phyloP scores from a whole-genome alignment of 2,797 vertebrate species.

The Lagorchestes hirsutus region DNA sequence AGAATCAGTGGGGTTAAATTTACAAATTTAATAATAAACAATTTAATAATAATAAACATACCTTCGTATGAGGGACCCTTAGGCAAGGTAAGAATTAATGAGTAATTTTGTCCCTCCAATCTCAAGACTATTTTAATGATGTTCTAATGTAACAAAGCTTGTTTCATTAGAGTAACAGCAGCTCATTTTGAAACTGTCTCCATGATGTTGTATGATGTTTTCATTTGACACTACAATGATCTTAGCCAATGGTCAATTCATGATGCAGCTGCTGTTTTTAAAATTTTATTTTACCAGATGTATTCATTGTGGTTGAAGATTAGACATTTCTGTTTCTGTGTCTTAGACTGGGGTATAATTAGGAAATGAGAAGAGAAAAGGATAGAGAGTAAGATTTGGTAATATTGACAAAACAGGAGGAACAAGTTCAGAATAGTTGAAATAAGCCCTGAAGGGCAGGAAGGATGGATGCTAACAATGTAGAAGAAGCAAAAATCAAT shows the following conservation, averaged over 20 bases:
- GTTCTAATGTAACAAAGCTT: conserved; percentile 40
- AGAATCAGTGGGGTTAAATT: background rate
- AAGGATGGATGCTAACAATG: conserved; percentile 12
- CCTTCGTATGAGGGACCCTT: background rate
- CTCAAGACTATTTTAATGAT: conserved; percentile 35
- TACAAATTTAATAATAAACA: background rate
- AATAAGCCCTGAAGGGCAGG: conserved; percentile 20
- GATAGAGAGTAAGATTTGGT: conserved; percentile 40
- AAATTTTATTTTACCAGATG: conserved; percentile 16
- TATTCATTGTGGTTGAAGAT: conserved; percentile 44
- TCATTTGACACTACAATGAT: conserved; percentile 55
- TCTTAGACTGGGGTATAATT: conserved; percentile 44
- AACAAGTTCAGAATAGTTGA: conserved; percentile 24
- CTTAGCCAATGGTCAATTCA: conserved; percentile 47
- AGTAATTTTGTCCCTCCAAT: background rate
- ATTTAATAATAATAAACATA: background rate
- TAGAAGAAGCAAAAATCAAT: conserved; percentile 26
- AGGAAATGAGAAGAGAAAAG: conserved; percentile 40
- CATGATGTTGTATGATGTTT: conserved; percentile 56
- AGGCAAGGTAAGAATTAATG: background rate
- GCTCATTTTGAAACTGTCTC: conserved; percentile 46
- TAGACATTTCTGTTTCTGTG: conserved; percentile 48
- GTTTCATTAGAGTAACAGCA: conserved; percentile 52
- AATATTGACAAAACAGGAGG: conserved; percentile 40
- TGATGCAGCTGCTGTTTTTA: background rate